Evolutionary conservation across 92 coral and sea anemone genomes (phyloP), one percentile per base, ranked within the genome.

Genomic region (Parazoanthus atlanticus): DNA sequence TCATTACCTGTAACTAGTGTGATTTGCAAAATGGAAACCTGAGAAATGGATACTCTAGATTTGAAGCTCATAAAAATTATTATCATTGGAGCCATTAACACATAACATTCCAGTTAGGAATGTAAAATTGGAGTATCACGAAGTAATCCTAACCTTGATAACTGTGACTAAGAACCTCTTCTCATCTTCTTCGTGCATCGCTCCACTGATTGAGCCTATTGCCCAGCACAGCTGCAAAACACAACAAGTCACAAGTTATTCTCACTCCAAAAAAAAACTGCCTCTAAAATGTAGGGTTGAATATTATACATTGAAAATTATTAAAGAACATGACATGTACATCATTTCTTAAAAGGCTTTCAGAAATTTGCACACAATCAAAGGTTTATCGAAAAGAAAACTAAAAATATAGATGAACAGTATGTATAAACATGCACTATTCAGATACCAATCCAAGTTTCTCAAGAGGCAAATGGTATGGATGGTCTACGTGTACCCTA

Each of bases 151-250:
- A 16, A 96, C 98, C 99, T 97, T 97, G 91, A 97, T 97, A 33
- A 97, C 99, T 26, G 99, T 97, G 17, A 97, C 99, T 80, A 97
- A 91, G 76, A 97, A 97, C 81, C 99, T 92, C 86, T 97, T 97
- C 82, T 97, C 99, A 89, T 97, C 99, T 90, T 97, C 99, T 70
- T 97, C 99, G 46, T 97, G 99, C 99, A 97, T 97, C 0, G 99
- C 99, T 80, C 99, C 99, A 94, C 99, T 97, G 88, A 97, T 97
- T 72, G 99, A 97, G 1, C 99, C 99, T 89, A 97, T 96, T 23
- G 99, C 99, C 99, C 99, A 97, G 82, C 99, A 97, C 70, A 97
- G 91, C 99, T 97, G 66, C 28, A 76, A 73, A 81, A 46, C 8
- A 15, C 69, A 38, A 36, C 43, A 54, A 16, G 29, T 26, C 58